Base-by-base conservation (phyloP, 2,113 vertebrate species). In the Myotis lucifugus region DNA sequence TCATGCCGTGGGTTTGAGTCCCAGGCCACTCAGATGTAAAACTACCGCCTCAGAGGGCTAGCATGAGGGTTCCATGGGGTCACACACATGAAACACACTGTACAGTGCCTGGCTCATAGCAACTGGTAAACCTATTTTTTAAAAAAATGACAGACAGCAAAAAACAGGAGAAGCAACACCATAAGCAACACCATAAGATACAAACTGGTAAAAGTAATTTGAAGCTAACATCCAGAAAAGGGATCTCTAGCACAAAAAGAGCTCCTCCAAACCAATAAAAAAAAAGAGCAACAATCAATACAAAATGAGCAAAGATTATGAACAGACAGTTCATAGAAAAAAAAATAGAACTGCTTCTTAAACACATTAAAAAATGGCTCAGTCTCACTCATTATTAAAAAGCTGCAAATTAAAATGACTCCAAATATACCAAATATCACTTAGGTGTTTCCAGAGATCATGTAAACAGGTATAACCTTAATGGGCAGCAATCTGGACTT, bases 181-280 rank as follows among this genome's bases (percentile, higher is more conserved):
- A 27, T 76, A 37, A 94, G 77, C 27, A 84, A 79, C 18, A 81
- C 1, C 59, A 27, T 76, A 54, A 84, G 37, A 48, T 50, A 81
- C 37, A 85, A 73, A 78, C 3, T 81, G 69, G 29, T 15, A 64
- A n/a, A 81, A 90, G 42, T 76, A 88, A 88, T 61, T 64, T 81
- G 87, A 84, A 74, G 76, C 21, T 54, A 83, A 9, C 19, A 93
- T 77, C 76, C 23, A 72, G 73, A 81, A 81, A 90, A 85, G 84
- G 40, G 32, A 70, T 54, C 76, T 78, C 40, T 79, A 52, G 86
- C 25, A 72, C 11, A 72, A 9, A 86, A 82, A 77, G 27, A 42
- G 42, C 14, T 70, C 37, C 85, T 59, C 15, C 48, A 78, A 73
- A 46, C 54, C 59, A 94, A 8, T 76, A 78, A 37, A 46, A 34